Evolutionary conservation across 2,888 invertebrate species (phyloP).

Genomic region (Mermis nigrescens): DNA sequence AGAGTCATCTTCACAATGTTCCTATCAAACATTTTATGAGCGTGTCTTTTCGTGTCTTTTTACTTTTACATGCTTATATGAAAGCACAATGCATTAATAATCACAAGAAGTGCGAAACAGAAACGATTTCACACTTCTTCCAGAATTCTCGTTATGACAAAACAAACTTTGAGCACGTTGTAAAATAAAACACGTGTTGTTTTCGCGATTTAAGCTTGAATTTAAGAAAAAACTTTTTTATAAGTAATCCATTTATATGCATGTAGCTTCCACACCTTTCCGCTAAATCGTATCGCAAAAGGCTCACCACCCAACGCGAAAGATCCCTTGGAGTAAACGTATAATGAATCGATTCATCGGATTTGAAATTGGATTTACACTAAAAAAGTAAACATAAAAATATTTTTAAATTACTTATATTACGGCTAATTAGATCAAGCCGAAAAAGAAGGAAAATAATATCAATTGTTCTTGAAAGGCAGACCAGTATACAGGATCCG

Average conservation of each 20-base stretch:
- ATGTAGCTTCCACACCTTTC: constrained; percentile 17
- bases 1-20: too few relatives aligned
- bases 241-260: neutral
- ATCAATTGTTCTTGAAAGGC: neutral
- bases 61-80: too few relatives aligned
- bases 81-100: too few relatives aligned
- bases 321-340: constrained; percentile 55
- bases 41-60: too few relatives aligned
- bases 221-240: too few relatives aligned
- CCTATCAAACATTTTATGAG: too few relatives aligned
- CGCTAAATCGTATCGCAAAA: constrained; percentile 43
- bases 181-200: too few relatives aligned
- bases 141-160: too few relatives aligned
- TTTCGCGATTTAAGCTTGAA: neutral
- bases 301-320: constrained; percentile 48
- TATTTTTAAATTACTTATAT: neutral
- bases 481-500: neutral
- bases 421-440: neutral
- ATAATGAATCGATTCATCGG: constrained; percentile 47
- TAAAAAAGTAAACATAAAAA: constrained; percentile 22
- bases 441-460: neutral
- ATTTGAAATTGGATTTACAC: constrained; percentile 40
- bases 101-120: too few relatives aligned
- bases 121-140: too few relatives aligned
- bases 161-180: too few relatives aligned